Base-by-base conservation (phyloP, 2,797 vertebrate genomes). In the Gallirallus australis region DNA sequence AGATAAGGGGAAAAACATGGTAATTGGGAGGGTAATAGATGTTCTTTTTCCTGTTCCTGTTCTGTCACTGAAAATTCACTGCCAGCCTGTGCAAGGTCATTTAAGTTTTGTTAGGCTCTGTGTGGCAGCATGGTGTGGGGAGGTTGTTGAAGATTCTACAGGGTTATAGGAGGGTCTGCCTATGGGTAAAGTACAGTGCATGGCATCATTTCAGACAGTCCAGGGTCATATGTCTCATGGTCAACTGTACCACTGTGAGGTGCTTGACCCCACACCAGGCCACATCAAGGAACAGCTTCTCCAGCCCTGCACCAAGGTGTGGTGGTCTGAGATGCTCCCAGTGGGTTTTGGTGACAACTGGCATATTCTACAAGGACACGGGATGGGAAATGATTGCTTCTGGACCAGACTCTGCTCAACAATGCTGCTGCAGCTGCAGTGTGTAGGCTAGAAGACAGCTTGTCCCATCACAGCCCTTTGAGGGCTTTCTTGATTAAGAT, bases 1-100 rank as follows among this genome's bases (percentile, higher is more conserved):
- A 19, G 98, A 98, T 14, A 75, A 60, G 0, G 96, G 93, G 45
- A 94, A 97, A 63, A 97, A 82, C 60, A 80, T 84, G 66, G 98
- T 99, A 93, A 98, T 95, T 85, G 60, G 50, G 63, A 73, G 52
- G 16, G 42, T 48, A 21, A n/a, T 7, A 45, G 39, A 6, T 28
- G 71, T 89, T 61, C 37, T 65, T n/a, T 28, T 23, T 45, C n/a
- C 11, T 53, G 40, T 52, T 56, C 37, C 13, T 0, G 0, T 17
- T 39, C n/a, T 40, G 1, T 27, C 30, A 7, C 14, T 54, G 50
- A 9, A 47, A 33, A 12, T 28, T 68, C 31, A 2, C 25, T 59
- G 17, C 4, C 21, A 60, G 48, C 14, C 23, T 30, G 25, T n/a
- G n/a, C 0, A 0, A 14, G 71, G 28, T 11, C 2, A 0, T 31